These are phyloP conservation scores for Scaptomyza polygonia DNA, from an alignment of 2,888 invertebrate genomes.

Conservation along the genomic window DNA sequence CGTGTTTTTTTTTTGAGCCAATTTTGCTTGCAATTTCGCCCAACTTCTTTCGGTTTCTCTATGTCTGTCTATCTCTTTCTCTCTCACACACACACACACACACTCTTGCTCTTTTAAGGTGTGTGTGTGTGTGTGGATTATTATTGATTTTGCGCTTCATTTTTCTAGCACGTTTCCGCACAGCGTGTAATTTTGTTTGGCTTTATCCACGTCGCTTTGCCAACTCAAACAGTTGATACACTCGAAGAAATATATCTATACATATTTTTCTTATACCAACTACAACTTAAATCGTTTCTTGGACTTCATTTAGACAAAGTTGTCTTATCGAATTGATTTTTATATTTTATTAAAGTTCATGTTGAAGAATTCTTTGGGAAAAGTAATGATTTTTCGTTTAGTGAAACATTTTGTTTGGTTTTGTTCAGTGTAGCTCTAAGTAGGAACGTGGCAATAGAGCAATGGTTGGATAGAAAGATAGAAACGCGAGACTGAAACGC, in stretches of 20 bases:
- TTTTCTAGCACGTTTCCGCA: conserved; percentile 78
- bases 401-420: too few species aligned
- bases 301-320: too few species aligned
- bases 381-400: too few species aligned
- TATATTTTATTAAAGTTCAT: too few species aligned
- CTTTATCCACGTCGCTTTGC: conserved; percentile 58
- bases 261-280: too few species aligned
- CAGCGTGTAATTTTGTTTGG: conserved; percentile 77
- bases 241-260: too few species aligned
- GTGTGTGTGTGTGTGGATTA: conserved; percentile 57
- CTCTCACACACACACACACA: too few species aligned
- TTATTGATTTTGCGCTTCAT: conserved; percentile 79
- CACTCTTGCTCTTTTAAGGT: background rate
- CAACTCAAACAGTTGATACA: conserved; percentile 32
- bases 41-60: conserved; percentile 12
- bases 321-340: too few species aligned
- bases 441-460: too few species aligned
- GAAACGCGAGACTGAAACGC: background rate
- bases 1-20: conserved; percentile 57
- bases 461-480: background rate
- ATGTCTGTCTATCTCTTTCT: background rate
- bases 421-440: conserved; percentile 1
- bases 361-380: too few species aligned
- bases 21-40: conserved; percentile 52
- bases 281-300: too few species aligned